phyloP scores from a whole-genome alignment of 2,888 invertebrate species.

The Mactromeris polynyma region DNA sequence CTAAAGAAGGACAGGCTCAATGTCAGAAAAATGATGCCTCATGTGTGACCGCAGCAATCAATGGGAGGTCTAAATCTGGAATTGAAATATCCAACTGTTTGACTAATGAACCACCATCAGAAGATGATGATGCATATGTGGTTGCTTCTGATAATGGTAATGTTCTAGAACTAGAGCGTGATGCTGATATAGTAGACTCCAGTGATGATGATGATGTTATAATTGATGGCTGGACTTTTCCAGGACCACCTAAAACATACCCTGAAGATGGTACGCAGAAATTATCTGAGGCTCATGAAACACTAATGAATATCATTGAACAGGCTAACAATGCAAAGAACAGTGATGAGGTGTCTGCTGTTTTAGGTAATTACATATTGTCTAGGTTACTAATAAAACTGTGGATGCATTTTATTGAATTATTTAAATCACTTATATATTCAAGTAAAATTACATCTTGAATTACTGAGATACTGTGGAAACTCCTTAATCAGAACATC shows the following conservation, averaged over 20 bases:
- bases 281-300: slow-evolving; percentile 21
- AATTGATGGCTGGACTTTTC: slow-evolving; percentile 21
- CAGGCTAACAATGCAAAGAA: slow-evolving; percentile 31
- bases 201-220: slow-evolving; percentile 20
- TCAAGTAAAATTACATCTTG: too few species aligned
- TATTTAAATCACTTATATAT: too few species aligned
- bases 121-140: background rate
- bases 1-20: background rate
- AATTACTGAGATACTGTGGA: too few species aligned
- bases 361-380: slow-evolving; percentile 19
- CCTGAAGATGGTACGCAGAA: slow-evolving; percentile 31
- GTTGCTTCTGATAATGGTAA: background rate
- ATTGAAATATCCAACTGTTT: background rate
- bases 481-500: too few species aligned
- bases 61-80: background rate
- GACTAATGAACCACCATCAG: background rate
- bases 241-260: slow-evolving; percentile 30
- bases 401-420: too few species aligned
- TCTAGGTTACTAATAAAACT: background rate
- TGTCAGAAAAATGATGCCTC: background rate
- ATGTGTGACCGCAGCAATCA: background rate
- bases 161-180: too few species aligned
- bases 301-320: slow-evolving; percentile 31
- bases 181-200: background rate
- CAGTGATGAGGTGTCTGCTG: slow-evolving; percentile 4